These are phyloP conservation scores for Drosophila bipectinata DNA, from an alignment of 1,140 invertebrate genomes.

Conservation along the genomic window DNA sequence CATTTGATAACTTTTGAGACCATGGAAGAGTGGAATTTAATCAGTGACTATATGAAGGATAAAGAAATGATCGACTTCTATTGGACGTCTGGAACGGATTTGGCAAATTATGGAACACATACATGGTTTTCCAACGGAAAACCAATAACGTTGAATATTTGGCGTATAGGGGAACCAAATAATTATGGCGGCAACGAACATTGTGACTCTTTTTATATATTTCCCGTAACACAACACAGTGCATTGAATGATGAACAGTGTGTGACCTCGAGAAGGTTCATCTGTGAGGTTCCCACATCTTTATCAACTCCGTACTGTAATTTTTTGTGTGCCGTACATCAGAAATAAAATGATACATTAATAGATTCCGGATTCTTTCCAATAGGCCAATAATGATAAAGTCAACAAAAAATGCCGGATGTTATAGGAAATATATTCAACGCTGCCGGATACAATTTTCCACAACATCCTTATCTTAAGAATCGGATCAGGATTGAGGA, in stretches of 20 bases:
- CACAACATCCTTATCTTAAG: no score
- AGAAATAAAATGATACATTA: neutral
- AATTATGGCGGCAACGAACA: constrained; percentile 5
- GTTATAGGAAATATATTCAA: no score
- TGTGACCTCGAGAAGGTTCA: neutral
- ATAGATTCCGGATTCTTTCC: no score
- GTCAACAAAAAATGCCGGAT: no score
- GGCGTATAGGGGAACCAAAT: constrained; percentile 18
- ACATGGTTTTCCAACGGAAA: constrained; percentile 21
- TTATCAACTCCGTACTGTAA: neutral
- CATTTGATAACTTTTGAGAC: neutral
- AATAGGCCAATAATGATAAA: no score
- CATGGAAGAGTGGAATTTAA: neutral
- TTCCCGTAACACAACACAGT: neutral
- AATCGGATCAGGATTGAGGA: no score
- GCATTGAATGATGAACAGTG: neutral
- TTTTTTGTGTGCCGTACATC: neutral
- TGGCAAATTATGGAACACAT: neutral
- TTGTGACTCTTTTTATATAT: constrained; percentile 2
- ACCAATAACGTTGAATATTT: constrained; percentile 13
- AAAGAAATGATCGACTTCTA: neutral
- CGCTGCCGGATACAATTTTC: no score
- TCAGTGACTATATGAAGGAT: neutral
- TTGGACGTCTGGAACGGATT: constrained; percentile 35
- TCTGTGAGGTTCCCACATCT: neutral